These are phyloP conservation scores for Vireo altiloquus DNA, from an alignment of 2,113 vertebrate genomes.

Conservation along the genomic window DNA sequence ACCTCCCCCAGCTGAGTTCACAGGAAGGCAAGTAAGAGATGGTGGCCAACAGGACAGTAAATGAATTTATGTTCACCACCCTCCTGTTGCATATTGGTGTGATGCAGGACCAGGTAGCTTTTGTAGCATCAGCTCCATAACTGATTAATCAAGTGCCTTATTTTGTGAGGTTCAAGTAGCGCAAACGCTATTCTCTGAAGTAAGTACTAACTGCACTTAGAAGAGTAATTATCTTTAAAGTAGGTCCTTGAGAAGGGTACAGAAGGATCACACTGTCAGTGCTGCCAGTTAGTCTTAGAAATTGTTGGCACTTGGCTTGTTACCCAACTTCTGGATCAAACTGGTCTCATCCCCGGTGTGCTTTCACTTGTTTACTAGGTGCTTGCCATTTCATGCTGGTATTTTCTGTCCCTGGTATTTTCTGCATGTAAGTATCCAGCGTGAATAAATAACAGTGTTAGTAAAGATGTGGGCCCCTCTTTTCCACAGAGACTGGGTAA, in stretches of 20 bases:
- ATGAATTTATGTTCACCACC: background rate
- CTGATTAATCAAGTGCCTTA: background rate
- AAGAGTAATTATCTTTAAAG: slow-evolving; percentile 11
- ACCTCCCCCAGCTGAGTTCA: background rate
- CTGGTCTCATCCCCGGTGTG: background rate
- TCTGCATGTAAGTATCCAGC: background rate
- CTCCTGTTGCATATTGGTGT: background rate
- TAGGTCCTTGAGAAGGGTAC: background rate
- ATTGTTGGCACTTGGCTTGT: background rate
- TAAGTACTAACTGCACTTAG: background rate
- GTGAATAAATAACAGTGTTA: background rate
- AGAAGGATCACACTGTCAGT: background rate
- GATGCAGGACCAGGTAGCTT: background rate
- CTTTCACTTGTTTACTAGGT: background rate
- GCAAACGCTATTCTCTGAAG: background rate
- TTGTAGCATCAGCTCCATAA: background rate
- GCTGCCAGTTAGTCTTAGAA: background rate
- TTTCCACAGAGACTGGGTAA: background rate
- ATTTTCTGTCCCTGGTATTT: background rate
- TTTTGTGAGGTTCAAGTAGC: background rate
- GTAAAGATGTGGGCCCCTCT: background rate
- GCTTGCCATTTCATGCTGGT: background rate
- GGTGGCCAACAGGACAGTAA: background rate
- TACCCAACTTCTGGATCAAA: background rate
- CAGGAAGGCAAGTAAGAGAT: background rate